Conservation (phyloP, 2,113 vertebrate genomes). For the Zeus faber region DNA sequence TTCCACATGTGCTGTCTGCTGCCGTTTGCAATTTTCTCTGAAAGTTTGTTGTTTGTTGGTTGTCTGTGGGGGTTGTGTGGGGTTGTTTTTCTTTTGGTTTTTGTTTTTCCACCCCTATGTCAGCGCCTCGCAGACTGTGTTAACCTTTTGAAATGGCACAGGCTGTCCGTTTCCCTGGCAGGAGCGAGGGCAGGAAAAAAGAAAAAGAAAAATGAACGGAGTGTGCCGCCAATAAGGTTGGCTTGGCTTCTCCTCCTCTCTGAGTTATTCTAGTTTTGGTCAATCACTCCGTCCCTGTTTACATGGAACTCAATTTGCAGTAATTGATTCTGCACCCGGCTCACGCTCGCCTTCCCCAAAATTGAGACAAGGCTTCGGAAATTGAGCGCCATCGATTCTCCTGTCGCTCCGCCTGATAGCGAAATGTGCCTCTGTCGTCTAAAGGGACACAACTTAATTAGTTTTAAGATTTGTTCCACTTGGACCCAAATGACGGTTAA, state of each 20-base stretch:
- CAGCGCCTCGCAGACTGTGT: constrained; percentile 45
- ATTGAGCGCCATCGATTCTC: constrained; percentile 63
- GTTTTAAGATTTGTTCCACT: constrained; percentile 67
- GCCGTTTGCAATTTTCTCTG: too few relatives aligned
- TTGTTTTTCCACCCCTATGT: constrained; percentile 30
- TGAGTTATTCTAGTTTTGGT: constrained; percentile 35
- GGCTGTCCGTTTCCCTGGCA: constrained; percentile 58
- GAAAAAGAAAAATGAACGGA: constrained; percentile 47
- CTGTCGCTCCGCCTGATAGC: constrained; percentile 35
- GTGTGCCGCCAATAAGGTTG: constrained; percentile 43
- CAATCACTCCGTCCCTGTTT: constrained; percentile 50
- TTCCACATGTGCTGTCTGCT: too few relatives aligned
- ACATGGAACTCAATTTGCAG: constrained; percentile 45
- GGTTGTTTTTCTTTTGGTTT: too few relatives aligned
- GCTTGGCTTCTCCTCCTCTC: constrained; percentile 41
- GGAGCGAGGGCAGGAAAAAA: too few relatives aligned
- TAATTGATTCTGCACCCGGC: constrained; percentile 48
- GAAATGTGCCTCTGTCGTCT: constrained; percentile 28
- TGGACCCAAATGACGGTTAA: constrained; percentile 64
- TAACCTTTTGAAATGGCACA: constrained; percentile 71
- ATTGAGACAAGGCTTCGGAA: constrained; percentile 50
- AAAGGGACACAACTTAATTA: constrained; percentile 58
- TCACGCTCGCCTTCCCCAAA: constrained; percentile 25
- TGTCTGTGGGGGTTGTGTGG: too few relatives aligned
- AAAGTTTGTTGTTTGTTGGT: too few relatives aligned